These are phyloP conservation scores for Isurus oxyrinchus DNA, from an alignment of 2,113 vertebrate genomes.

Conservation along the genomic window DNA sequence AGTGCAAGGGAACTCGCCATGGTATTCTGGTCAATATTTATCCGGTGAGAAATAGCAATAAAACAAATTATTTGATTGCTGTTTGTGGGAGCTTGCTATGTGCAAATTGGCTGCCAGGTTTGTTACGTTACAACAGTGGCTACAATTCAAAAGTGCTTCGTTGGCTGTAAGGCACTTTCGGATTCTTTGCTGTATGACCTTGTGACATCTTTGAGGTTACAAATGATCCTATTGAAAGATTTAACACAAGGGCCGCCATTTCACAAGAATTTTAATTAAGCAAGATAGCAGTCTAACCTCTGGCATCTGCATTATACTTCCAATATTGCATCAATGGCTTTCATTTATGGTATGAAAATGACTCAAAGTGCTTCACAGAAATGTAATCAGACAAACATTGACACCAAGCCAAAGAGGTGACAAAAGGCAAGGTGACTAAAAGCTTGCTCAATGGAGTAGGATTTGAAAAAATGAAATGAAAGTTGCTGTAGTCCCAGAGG, in stretches of 20 bases:
- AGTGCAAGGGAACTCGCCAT: too few relatives aligned
- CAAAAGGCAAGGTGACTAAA: not conserved
- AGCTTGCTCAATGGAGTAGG: not conserved
- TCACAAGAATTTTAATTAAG: not conserved
- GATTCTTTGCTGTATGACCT: not conserved
- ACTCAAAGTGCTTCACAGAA: not conserved
- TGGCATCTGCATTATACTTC: not conserved
- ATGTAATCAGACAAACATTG: not conserved
- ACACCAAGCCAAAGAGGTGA: not conserved
- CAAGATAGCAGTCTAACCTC: not conserved
- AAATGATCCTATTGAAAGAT: not conserved
- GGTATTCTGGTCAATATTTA: too few relatives aligned
- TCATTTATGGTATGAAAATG: not conserved
- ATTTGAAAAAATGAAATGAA: not conserved
- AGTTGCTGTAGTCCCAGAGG: too few relatives aligned
- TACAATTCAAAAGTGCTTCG: not conserved
- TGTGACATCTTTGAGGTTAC: not conserved
- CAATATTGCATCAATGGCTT: not conserved
- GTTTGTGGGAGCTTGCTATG: not conserved
- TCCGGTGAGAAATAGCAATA: too few relatives aligned
- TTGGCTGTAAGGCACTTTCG: not conserved
- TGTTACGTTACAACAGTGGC: not conserved
- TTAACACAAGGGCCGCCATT: not conserved
- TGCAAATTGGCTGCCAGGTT: not conserved
- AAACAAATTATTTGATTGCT: not conserved